Conservation (phyloP, 1,140 invertebrate species). For the Ips nitidus region DNA sequence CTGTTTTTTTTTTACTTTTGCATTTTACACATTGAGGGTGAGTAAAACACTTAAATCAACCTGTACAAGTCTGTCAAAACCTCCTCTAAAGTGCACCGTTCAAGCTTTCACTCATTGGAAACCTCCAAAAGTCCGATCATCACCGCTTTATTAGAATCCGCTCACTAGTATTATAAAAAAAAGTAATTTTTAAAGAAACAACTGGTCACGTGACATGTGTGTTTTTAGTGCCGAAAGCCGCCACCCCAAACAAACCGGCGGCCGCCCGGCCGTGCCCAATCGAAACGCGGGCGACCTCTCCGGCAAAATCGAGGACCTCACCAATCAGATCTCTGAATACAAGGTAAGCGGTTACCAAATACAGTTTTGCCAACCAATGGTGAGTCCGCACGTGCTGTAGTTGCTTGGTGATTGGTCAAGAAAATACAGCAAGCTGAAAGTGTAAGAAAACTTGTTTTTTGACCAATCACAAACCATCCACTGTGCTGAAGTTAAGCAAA, state of each 20-base stretch:
- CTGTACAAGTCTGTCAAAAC: not conserved
- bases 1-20: no score
- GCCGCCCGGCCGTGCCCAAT: conserved; percentile 41
- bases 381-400: no score
- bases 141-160: no score
- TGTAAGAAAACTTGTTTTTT: no score
- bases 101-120: not conserved
- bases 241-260: conserved; percentile 46
- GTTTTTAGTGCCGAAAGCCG: conserved; percentile 57
- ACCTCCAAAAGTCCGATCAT: no score
- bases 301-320: conserved; percentile 66
- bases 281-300: conserved; percentile 54
- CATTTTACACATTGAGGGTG: no score
- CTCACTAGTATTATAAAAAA: not conserved
- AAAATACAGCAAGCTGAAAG: no score
- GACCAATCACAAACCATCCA: no score
- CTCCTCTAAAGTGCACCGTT: not conserved
- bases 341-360: conserved; percentile 39
- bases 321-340: conserved; percentile 58
- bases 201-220: not conserved
- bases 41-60: no score
- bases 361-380: not conserved
- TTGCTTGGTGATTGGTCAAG: no score
- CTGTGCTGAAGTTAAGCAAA: no score
- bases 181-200: no score